These are phyloP conservation scores for Yponomeuta sedellus DNA, from an alignment of 2,888 invertebrate genomes.

Conservation along the genomic window DNA sequence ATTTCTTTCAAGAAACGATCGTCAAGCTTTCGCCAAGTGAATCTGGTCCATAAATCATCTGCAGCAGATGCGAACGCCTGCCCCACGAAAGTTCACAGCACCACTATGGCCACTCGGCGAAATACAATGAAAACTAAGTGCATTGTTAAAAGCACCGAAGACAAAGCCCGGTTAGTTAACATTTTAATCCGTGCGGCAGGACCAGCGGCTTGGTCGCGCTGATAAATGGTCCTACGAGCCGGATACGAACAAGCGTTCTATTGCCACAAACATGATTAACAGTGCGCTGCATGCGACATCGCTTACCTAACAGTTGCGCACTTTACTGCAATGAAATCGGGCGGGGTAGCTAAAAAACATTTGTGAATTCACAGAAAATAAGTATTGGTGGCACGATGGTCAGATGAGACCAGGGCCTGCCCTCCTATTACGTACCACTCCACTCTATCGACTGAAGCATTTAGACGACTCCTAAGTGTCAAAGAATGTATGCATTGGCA, in stretches of 20 bases:
- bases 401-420: too few relatives aligned
- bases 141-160: slow-evolving; percentile 6
- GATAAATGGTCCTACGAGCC: slow-evolving; percentile 18
- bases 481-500: too few relatives aligned
- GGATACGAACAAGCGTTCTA: slow-evolving; percentile 12
- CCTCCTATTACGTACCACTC: too few relatives aligned
- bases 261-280: slow-evolving; percentile 12
- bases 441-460: too few relatives aligned
- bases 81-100: background rate
- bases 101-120: too few relatives aligned
- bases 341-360: background rate
- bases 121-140: background rate
- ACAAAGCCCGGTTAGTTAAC: slow-evolving; percentile 16
- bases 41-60: background rate
- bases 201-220: slow-evolving; percentile 19
- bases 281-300: slow-evolving; percentile 1
- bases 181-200: slow-evolving; percentile 18
- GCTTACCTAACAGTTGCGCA: background rate
- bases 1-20: too few relatives aligned
- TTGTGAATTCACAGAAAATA: too few relatives aligned
- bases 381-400: too few relatives aligned
- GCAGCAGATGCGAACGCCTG: background rate
- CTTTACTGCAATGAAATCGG: background rate
- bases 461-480: too few relatives aligned
- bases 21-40: background rate